Evolutionary conservation across 2,888 invertebrate genomes (phyloP).

Genomic region (Chydorus sphaericus): DNA sequence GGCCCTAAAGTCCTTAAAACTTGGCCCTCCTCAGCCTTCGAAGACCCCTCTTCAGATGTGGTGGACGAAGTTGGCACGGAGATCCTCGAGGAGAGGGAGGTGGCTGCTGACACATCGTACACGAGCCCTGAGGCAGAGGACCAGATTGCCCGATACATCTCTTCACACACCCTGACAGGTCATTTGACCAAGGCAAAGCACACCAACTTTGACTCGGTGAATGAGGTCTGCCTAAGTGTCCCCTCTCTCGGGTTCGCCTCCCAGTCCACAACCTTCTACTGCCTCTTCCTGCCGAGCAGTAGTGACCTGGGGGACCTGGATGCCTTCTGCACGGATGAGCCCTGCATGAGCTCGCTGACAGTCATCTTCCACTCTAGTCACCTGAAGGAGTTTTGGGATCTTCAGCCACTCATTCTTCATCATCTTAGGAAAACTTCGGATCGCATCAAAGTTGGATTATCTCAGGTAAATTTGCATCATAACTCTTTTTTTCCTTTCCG

Average conservation of each 20-base stretch:
- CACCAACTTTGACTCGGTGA: not conserved
- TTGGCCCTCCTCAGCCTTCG: not conserved
- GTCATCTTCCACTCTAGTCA: not conserved
- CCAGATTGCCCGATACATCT: not conserved
- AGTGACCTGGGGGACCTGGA: not conserved
- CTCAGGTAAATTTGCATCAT: not conserved
- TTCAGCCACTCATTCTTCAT: constrained; percentile 4
- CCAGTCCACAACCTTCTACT: constrained; percentile 1
- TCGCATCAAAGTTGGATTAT: not conserved
- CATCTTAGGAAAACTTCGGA: not conserved
- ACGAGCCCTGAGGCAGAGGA: not conserved
- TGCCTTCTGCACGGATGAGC: not conserved
- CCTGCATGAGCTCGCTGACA: constrained; percentile 1
- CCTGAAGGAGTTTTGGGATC: not conserved
- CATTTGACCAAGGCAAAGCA: not conserved
- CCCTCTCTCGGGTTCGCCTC: constrained; percentile 1
- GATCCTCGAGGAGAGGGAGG: not conserved
- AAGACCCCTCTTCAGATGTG: not conserved
- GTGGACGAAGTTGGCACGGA: not conserved
- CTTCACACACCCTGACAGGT: not conserved
- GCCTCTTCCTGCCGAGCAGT: not conserved
- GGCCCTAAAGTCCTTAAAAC: not conserved
- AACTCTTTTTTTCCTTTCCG: not conserved
- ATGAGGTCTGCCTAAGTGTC: constrained; percentile 1
- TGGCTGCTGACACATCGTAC: not conserved